Conservation (phyloP, 2,797 vertebrate species). For the Cheirogaleus major region DNA sequence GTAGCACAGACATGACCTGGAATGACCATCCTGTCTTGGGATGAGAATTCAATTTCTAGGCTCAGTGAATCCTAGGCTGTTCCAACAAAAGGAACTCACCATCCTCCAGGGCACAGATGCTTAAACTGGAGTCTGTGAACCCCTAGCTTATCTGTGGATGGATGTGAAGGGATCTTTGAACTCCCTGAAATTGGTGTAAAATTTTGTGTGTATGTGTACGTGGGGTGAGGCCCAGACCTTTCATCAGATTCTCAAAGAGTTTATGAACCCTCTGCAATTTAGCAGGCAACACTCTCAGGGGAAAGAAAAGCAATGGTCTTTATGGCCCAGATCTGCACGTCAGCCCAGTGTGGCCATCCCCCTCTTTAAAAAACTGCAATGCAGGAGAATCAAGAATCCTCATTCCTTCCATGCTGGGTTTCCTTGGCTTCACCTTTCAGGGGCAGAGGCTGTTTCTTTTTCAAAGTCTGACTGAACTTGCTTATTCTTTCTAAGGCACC, state of each 20-base stretch:
- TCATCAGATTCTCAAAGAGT: neutral
- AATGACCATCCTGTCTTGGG: conserved; percentile 71
- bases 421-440: neutral
- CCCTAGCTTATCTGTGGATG: neutral
- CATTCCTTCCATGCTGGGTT: neutral
- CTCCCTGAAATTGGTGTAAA: neutral
- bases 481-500: neutral
- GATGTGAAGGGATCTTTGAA: neutral
- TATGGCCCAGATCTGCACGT: neutral
- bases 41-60: conserved; percentile 56
- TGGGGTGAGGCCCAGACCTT: neutral
- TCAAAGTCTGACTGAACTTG: neutral
- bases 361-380: neutral
- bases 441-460: neutral
- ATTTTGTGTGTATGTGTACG: neutral
- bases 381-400: neutral
- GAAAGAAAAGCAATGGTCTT: neutral
- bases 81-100: conserved; percentile 62
- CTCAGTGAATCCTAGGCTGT: conserved; percentile 75
- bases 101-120: conserved; percentile 39
- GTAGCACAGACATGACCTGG: conserved; percentile 77
- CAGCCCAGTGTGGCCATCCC: neutral
- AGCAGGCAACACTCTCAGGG: neutral
- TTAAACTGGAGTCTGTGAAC: conserved; percentile 24
- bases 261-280: neutral